These are phyloP conservation scores for Scaptomyza cyrtandrae DNA, from an alignment of 2,888 invertebrate genomes.

Conservation along the genomic window DNA sequence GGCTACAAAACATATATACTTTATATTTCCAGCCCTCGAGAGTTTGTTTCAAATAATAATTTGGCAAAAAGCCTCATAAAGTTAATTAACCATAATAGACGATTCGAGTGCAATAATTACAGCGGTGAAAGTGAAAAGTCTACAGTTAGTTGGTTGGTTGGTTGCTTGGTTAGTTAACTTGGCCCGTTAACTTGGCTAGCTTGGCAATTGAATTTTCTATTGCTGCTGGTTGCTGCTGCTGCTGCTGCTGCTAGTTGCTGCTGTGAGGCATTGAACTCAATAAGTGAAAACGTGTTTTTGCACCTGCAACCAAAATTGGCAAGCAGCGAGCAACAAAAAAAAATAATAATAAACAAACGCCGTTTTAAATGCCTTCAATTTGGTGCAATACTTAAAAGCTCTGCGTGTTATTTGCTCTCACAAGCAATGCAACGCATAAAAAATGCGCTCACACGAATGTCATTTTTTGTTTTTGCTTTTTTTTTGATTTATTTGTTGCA, in stretches of 20 bases:
- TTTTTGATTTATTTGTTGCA: slow-evolving; percentile 37
- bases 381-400: slow-evolving; percentile 29
- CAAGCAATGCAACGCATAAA: slow-evolving; percentile 24
- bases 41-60: slow-evolving; percentile 1
- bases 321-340: background rate
- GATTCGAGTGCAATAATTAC: slow-evolving; percentile 53
- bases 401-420: background rate
- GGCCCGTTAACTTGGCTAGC: slow-evolving; percentile 32
- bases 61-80: slow-evolving; percentile 42
- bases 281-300: slow-evolving; percentile 61
- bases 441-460: slow-evolving; percentile 34
- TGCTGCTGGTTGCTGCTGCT: slow-evolving; percentile 27
- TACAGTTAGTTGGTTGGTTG: slow-evolving; percentile 21
- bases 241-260: slow-evolving; percentile 16
- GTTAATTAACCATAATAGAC: slow-evolving; percentile 66
- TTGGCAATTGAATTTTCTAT: slow-evolving; percentile 44
- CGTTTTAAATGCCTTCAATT: slow-evolving; percentile 11
- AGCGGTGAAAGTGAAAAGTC: slow-evolving; percentile 74
- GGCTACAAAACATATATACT: too few relatives aligned
- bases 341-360: background rate
- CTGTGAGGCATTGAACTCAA: slow-evolving; percentile 69
- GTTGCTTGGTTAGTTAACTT: slow-evolving; percentile 55
- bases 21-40: slow-evolving; percentile 9
- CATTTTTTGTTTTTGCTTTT: slow-evolving; percentile 19
- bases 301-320: slow-evolving; percentile 61